Base-by-base conservation (phyloP, 2,888 invertebrate species). In the Catocala fraxini region DNA sequence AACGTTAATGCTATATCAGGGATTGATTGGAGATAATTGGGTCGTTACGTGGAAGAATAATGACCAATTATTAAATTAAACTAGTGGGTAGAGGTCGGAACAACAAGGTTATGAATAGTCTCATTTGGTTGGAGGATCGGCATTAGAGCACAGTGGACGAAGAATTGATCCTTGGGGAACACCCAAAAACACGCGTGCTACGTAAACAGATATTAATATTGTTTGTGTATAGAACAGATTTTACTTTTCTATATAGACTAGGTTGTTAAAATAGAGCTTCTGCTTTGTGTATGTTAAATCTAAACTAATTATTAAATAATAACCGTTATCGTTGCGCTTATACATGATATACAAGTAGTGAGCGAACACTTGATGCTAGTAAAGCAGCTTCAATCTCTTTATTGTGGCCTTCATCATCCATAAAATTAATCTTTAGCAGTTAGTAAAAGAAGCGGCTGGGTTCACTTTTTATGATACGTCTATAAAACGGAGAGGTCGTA, bases 21-120 rank as follows among this genome's bases (percentile, higher is more conserved):
- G 87, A 90, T 90, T 91, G 90, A 93, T 92, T 92, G 90, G 86
- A 86, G 83, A 85, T 90, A 92, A 92, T 91, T 90, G 92, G 89
- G 81, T 87, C 86, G 89, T 91, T 89, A 89, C 81, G 81, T 86
- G 81, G 86, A 88, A 86, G 87, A 90, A 87, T 89, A 88, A 91
- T 91, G 86, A 87, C 86, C 92, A 91, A 91, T 93, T 91, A 90
- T 89, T 87, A 87, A 88, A 91, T 91, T 90, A 88, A 89, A 82
- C 83, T 86, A 83, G 79, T 82, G 77, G 82, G 81, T 78, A 79
- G 79, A 86, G 81, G 82, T 85, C 76, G 81, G 70, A 81, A 80
- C 81, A 83, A 85, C 83, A 70, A 75, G 80, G 83, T 81, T 83
- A 80, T 76, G 78, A 81, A 76, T 73, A 76, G 79, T 80, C 82